Conservation (phyloP, 2,888 invertebrate genomes). For the Drepana falcataria region DNA sequence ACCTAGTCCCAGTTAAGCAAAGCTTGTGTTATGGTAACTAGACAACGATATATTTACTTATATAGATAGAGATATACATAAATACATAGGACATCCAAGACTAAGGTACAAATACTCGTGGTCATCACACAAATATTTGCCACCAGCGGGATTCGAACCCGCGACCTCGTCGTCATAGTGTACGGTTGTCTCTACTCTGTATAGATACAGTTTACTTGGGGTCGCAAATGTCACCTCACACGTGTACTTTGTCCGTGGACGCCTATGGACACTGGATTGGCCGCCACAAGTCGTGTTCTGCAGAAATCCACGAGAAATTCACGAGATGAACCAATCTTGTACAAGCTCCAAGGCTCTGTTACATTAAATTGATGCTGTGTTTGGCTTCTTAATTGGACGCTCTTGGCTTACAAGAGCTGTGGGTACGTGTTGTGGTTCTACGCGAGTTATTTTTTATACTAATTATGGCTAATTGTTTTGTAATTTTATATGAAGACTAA, state of each 20-base stretch:
- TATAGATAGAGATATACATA: too few relatives aligned
- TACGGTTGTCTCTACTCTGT: neutral
- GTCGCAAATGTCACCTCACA: slow-evolving; percentile 42
- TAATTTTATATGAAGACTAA: neutral
- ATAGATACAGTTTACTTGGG: slow-evolving; percentile 33
- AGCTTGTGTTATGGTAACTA: too few relatives aligned
- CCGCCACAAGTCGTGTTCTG: slow-evolving; percentile 44
- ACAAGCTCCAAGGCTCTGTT: slow-evolving; percentile 52
- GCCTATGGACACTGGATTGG: slow-evolving; percentile 10
- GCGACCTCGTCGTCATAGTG: too few relatives aligned
- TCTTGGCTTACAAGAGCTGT: slow-evolving; percentile 26
- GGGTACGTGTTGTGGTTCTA: neutral
- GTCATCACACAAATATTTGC: too few relatives aligned
- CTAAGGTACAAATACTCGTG: too few relatives aligned
- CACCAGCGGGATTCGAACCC: too few relatives aligned
- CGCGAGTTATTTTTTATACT: neutral
- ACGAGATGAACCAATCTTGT: slow-evolving; percentile 53
- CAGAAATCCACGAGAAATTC: slow-evolving; percentile 54
- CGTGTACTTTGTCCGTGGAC: slow-evolving; percentile 36
- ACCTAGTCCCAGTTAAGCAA: too few relatives aligned
- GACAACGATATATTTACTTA: too few relatives aligned
- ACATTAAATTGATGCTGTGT: slow-evolving; percentile 63
- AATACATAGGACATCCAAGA: too few relatives aligned
- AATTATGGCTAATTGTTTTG: neutral
- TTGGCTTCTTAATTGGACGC: slow-evolving; percentile 53